Evolutionary conservation across 2,797 vertebrate genomes (phyloP).

Genomic region (Cossypha niveicapilla): DNA sequence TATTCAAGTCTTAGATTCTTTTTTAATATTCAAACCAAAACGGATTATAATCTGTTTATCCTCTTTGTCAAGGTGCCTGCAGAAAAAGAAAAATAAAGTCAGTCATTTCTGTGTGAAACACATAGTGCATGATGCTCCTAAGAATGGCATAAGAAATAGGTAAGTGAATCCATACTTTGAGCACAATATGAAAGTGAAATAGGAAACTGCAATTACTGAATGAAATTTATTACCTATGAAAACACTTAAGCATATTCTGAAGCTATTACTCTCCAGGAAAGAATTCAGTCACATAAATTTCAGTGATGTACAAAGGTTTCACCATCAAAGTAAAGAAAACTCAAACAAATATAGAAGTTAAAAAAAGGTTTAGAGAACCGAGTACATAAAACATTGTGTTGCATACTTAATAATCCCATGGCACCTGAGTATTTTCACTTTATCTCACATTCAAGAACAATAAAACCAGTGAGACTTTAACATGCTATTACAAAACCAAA

Average conservation of each 20-base stretch:
- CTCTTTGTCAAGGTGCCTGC: constrained; percentile 5
- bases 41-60: not conserved
- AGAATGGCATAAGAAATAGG: not conserved
- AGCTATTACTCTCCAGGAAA: not conserved
- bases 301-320: not conserved
- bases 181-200: not conserved
- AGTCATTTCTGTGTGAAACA: not conserved
- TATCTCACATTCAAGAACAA: not conserved
- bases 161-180: not conserved
- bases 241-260: not conserved
- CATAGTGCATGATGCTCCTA: not conserved
- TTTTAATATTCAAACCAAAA: constrained; percentile 22
- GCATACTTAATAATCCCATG: not conserved
- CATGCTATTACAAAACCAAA: not conserved
- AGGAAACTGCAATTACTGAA: not conserved
- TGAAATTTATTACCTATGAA: not conserved
- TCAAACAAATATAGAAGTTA: not conserved
- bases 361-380: not conserved
- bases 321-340: not conserved
- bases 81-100: constrained; percentile 23
- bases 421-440: not conserved
- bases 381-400: fast-evolving
- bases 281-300: not conserved
- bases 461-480: not conserved
- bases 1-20: not conserved